These are phyloP conservation scores for Ambastaia sidthimunki DNA, from an alignment of 2,797 vertebrate species.

Conservation along the genomic window DNA sequence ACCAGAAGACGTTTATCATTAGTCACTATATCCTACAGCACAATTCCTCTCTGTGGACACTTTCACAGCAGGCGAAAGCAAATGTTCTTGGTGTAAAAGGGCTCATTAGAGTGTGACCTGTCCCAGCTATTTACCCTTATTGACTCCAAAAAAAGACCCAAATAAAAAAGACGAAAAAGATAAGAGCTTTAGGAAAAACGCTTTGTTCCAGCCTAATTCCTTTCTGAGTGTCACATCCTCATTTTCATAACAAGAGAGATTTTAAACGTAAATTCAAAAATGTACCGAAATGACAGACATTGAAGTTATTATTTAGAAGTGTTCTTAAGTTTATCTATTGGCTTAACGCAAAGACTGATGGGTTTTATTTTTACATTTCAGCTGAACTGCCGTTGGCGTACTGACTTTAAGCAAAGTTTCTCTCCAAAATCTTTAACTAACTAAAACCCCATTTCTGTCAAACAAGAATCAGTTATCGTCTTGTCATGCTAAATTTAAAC, in stretches of 20 bases:
- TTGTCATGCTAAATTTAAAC: neutral
- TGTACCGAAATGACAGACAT: neutral
- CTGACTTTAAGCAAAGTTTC: constrained; percentile 4
- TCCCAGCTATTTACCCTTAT: constrained; percentile 34
- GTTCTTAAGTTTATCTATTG: constrained; percentile 2
- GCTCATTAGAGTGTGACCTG: constrained; percentile 39
- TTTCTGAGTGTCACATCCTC: neutral
- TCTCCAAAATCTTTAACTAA: constrained; percentile 1
- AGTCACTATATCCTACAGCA: constrained; percentile 32
- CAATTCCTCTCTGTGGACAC: neutral
- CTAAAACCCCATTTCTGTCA: neutral
- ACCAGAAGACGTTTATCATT: constrained; percentile 18
- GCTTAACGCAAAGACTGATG: constrained; percentile 18
- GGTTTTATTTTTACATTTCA: constrained; percentile 1
- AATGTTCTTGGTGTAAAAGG: constrained; percentile 15
- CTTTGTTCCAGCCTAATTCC: constrained; percentile 13
- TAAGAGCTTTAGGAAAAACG: neutral
- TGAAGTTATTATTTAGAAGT: neutral
- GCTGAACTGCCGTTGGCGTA: neutral
- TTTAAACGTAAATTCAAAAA: neutral
- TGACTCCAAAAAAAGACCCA: constrained; percentile 5
- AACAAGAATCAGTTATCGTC: neutral
- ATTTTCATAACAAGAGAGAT: constrained; percentile 8
- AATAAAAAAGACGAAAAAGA: constrained; percentile 10
- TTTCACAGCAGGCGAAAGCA: constrained; percentile 18